phyloP scores from a whole-genome alignment of 2,113 vertebrate species.

The Cyanoderma ruficeps region DNA sequence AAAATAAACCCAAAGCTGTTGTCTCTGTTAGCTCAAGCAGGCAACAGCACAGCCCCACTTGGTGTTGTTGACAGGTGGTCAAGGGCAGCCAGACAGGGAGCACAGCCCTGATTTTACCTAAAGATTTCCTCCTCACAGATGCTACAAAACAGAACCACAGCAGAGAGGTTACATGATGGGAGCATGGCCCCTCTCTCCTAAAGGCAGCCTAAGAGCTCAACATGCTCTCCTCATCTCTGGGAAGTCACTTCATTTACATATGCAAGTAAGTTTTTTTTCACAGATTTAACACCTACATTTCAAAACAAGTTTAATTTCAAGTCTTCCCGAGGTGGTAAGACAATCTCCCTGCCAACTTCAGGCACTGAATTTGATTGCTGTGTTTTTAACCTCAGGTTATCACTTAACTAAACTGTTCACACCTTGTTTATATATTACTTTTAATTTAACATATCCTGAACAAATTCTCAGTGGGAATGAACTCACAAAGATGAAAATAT shows the following conservation, averaged over 20 bases:
- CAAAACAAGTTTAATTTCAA: conserved; percentile 42
- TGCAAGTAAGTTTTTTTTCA: neutral
- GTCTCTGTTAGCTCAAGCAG: neutral
- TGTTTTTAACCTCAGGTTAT: conserved; percentile 14
- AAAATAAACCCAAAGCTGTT: neutral
- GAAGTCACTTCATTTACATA: neutral
- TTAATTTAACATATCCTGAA: conserved; percentile 19
- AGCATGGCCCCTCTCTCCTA: neutral
- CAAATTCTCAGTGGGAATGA: neutral
- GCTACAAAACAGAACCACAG: neutral
- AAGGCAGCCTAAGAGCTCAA: neutral
- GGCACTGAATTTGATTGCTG: neutral
- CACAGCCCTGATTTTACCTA: neutral
- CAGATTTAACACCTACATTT: conserved; percentile 15
- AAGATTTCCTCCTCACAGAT: neutral
- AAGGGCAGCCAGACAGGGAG: neutral
- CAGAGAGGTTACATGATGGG: neutral
- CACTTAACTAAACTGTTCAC: conserved; percentile 14
- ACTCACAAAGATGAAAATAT: conserved; percentile 29
- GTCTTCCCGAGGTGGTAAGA: neutral
- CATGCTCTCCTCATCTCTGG: neutral
- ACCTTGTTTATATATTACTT: conserved; percentile 22
- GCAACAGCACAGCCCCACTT: neutral
- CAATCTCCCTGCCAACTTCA: conserved; percentile 9
- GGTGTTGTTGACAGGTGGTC: neutral